Conservation (phyloP, 2,797 vertebrate genomes). For the Synaphobranchus kaupii region DNA sequence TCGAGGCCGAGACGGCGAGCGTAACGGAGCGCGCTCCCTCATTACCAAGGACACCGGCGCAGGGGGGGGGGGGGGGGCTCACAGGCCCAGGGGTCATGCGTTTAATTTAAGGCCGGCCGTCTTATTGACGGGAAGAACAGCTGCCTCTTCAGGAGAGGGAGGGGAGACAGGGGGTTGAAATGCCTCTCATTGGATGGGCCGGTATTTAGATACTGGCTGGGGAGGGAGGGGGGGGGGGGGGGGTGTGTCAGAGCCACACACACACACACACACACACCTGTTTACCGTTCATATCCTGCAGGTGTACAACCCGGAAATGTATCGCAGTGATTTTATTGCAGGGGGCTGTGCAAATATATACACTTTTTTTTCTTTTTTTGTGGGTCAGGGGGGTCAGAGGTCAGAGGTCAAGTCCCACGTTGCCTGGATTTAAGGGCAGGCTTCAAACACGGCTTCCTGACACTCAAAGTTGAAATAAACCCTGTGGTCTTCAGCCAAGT, state of each 20-base stretch:
- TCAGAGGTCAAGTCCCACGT: background rate
- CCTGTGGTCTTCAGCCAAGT: too few species aligned
- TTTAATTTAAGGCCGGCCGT: conserved; percentile 17
- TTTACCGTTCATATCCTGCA: background rate
- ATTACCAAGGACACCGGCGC: background rate
- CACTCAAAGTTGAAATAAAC: too few species aligned
- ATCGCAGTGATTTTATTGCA: background rate
- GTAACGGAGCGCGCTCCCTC: background rate
- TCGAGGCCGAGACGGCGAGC: background rate
- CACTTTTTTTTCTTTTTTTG: too few species aligned
- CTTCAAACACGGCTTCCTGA: too few species aligned
- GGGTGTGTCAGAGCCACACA: conserved; percentile 6
- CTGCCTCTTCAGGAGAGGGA: background rate
- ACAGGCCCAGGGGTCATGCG: background rate
- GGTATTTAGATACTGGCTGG: background rate
- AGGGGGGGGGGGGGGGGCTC: background rate
- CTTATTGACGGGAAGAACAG: conserved; percentile 9
- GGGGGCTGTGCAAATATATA: background rate
- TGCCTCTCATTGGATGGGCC: conserved; percentile 34
- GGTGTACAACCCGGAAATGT: background rate
- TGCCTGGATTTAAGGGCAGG: too few species aligned
- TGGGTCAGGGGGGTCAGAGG: background rate
- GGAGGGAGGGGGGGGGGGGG: too few species aligned
- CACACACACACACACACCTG: conserved; percentile 32
- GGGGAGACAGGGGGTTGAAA: conserved; percentile 36